These are phyloP conservation scores for Ischnura elegans DNA, from an alignment of 2,888 invertebrate species.

Conservation along the genomic window DNA sequence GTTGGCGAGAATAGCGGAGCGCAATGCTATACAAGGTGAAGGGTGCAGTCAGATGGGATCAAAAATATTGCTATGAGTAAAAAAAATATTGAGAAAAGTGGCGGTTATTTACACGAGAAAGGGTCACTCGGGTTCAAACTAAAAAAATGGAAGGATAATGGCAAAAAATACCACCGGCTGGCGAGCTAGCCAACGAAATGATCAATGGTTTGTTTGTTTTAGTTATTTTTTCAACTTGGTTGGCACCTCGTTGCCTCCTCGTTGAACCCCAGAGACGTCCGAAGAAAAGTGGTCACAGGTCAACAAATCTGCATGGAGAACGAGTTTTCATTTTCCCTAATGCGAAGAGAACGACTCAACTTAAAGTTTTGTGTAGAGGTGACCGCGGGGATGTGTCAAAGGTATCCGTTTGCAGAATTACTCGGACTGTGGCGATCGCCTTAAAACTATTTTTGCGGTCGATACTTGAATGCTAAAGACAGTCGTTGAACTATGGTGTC, in stretches of 20 bases:
- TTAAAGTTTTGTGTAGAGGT: too few relatives aligned
- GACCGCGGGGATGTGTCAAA: too few relatives aligned
- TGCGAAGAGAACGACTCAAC: too few relatives aligned
- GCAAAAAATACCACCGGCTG: background rate
- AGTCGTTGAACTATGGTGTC: too few relatives aligned
- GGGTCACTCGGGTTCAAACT: background rate
- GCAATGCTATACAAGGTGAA: background rate
- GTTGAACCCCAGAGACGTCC: background rate
- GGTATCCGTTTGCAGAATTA: too few relatives aligned
- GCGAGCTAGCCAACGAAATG: background rate
- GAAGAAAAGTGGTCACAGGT: background rate
- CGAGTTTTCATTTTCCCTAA: too few relatives aligned
- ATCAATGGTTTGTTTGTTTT: constrained; percentile 1
- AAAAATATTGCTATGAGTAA: background rate
- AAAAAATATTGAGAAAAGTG: background rate
- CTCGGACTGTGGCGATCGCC: too few relatives aligned
- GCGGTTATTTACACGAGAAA: background rate
- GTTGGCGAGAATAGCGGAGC: background rate
- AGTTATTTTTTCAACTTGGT: background rate
- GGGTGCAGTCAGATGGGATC: background rate
- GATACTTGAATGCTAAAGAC: too few relatives aligned
- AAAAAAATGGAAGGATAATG: background rate
- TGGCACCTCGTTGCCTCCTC: background rate
- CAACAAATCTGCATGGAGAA: background rate
- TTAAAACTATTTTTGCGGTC: too few relatives aligned